Evolutionary conservation across 2,113 vertebrate genomes (phyloP), one percentile per base, ranked within the genome.

Genomic region (Macaca mulatta): DNA sequence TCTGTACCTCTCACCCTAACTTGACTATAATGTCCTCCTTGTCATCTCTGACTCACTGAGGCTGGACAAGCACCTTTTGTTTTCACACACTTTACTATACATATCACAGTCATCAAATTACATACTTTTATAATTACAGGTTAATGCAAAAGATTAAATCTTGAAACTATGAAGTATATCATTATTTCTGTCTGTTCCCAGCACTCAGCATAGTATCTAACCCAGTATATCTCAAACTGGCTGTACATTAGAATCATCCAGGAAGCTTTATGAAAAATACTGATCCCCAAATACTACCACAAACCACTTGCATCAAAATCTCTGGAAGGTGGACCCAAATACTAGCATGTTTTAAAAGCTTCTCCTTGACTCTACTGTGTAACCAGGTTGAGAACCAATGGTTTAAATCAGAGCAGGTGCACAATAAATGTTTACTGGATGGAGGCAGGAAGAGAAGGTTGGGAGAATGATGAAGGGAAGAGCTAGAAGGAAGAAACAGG

Each of bases 121-220:
- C n/a, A 84, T 32, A 48, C 79, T 96, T 88, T 69, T 17, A 32
- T 96, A 97, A 98, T 95, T 75, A 93, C 13, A 80, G 70, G 70
- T 80, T 92, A 82, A 64, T 55, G 38, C 59, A 40, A 96, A 95
- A 96, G 83, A 97, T 87, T 52, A 93, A 93, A 61, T 45, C 40
- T 57, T 96, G 64, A 95, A 61, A 83, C 69, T 40, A 77, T 30
- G 45, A 64, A 32, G 32, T 80, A 20, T 75, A 92, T 81, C 78
- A 97, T 97, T 95, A 87, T 64, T 84, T 79, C 27, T 87, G 72
- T 87, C 52, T 79, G 89, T 86, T 96, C 69, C 67, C 25, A 72
- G 72, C 64, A 93, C 35, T 93, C 16, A 85, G 57, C n/a, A 69
- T 85, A 96, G 50, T 74, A 84, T 90, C 48, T 93, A 84, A 90